phyloP scores from a whole-genome alignment of 1,140 invertebrate genomes.

The Apis cerana region DNA sequence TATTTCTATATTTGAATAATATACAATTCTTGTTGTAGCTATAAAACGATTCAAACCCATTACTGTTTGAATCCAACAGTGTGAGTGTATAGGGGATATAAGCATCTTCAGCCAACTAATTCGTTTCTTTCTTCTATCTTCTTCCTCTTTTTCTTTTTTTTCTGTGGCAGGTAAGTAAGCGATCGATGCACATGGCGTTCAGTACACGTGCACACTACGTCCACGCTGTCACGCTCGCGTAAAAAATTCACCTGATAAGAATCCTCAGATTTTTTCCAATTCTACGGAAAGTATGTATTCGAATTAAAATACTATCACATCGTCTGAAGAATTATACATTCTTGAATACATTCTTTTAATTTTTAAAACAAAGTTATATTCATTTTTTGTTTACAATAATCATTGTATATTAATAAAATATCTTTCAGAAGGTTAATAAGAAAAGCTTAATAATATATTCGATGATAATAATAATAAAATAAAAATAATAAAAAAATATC shows the following conservation, averaged over 20 bases:
- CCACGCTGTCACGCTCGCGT: neutral
- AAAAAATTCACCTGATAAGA: conserved; percentile 1
- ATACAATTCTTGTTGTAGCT: neutral
- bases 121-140: conserved; percentile 44
- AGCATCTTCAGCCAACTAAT: conserved; percentile 28
- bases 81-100: neutral
- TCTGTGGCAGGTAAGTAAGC: conserved; percentile 36
- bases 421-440: too few species aligned
- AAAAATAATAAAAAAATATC: too few species aligned
- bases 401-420: too few species aligned
- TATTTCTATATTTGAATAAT: neutral
- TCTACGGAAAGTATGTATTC: neutral
- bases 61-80: neutral
- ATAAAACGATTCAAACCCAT: neutral
- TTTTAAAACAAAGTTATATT: neutral
- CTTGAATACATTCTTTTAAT: neutral
- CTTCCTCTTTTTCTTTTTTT: conserved; percentile 40
- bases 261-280: conserved; percentile 1
- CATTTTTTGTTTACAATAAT: neutral
- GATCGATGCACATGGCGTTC: conserved; percentile 21
- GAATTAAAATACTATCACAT: neutral
- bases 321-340: neutral
- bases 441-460: too few species aligned
- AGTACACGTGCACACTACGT: conserved; percentile 16
- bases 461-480: too few species aligned